Evolutionary conservation across 2,113 vertebrate genomes (phyloP), one percentile per base, ranked within the genome.

Genomic region (Apteryx owenii): DNA sequence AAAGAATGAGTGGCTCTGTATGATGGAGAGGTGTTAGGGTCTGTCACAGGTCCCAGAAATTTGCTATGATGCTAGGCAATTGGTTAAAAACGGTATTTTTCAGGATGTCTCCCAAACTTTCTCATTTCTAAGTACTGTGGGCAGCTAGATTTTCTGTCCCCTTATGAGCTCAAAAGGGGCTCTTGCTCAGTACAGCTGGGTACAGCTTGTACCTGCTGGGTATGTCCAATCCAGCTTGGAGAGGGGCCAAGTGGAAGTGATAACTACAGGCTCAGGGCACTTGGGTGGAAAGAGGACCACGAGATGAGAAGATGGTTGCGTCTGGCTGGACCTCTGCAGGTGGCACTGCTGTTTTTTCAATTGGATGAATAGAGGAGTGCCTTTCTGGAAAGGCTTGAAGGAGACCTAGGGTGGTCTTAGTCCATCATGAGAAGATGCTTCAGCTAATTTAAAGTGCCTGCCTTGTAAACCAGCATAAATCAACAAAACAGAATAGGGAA

Each of bases 181-280:
- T 90, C 72, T 80, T 84, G 42, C 62, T 85, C 61, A 38, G 77
- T 68, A n/a, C 31, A 28, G n/a, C 70, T 78, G 87, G 48, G 48
- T 87, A 64, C 44, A 62, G 29, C 56, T 60, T 60, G 54, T 58
- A 58, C 28, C 54, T 17, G 28, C 54, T 58, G 56, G 56, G 12
- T 31, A 31, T 5, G 9, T 48, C 75, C 85, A 46, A 85, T 72
- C 62, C 71, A 44, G 56, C 10, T 79, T 95, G 94, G 95, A 96
- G 44, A 76, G 48, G 4, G 44, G 89, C 93, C 94, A 94, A 89
- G 81, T 66, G 88, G 93, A 81, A 91, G 65, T 19, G 77, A 68
- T 50, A 86, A 76, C 66, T 69, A 62, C 82, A 31, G 62, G 62
- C 3, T 19, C 10, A 5, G 56, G 31, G 18, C 92, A 15, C 46